These are phyloP conservation scores for Botrylloides violaceus DNA, from an alignment of 23 tunicate genomes.

Conservation along the genomic window DNA sequence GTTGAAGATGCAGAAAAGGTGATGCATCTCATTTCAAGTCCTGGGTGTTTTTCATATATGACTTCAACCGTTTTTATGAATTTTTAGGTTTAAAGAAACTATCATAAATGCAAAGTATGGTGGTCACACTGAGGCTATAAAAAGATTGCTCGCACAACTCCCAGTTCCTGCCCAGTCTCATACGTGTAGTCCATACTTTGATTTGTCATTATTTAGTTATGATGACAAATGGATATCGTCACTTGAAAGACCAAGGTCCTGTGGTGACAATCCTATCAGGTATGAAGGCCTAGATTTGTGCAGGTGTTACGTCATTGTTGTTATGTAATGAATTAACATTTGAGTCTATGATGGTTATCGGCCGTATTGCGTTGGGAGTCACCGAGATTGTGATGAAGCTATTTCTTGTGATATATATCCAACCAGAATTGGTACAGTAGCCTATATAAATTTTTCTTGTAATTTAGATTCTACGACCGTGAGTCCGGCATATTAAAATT, in stretches of 20 bases:
- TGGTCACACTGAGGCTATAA: constrained; percentile 75
- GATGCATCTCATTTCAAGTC: neutral
- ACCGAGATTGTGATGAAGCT: neutral
- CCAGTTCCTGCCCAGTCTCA: constrained; percentile 67
- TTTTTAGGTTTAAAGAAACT: constrained; percentile 65
- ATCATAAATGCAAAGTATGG: constrained; percentile 86
- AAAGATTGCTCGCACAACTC: constrained; percentile 65
- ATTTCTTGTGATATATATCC: too few relatives aligned
- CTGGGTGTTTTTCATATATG: neutral
- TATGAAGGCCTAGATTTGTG: too few relatives aligned
- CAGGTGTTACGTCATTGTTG: too few relatives aligned
- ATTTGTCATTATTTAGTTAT: constrained; percentile 88
- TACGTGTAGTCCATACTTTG: constrained; percentile 76
- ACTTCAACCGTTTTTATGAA: neutral
- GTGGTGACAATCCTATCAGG: constrained; percentile 83
- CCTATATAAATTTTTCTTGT: too few relatives aligned
- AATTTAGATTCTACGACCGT: constrained; percentile 64
- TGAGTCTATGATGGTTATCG: neutral
- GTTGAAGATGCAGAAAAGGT: constrained; percentile 57
- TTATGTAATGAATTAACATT: too few relatives aligned
- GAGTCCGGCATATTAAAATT: constrained; percentile 72
- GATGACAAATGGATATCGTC: constrained; percentile 90
- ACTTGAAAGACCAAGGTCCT: constrained; percentile 51
- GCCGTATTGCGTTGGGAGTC: constrained; percentile 3
- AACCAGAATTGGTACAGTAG: too few relatives aligned